Evolutionary conservation across 1,140 invertebrate species (phyloP), one percentile per base, ranked within the genome.

Genomic region (Drosophila nigromelanica): DNA sequence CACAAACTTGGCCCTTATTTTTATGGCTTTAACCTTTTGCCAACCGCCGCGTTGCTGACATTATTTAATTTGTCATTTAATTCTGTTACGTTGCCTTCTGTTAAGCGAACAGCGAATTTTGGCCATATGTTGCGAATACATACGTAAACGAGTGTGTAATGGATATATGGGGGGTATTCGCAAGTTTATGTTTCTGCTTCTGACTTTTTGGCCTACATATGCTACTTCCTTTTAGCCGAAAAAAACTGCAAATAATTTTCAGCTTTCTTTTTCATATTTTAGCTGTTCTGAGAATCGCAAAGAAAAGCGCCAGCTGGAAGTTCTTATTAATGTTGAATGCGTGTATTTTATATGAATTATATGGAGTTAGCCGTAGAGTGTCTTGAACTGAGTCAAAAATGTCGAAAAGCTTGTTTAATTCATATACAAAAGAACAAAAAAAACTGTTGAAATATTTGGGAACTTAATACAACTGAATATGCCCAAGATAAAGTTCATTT

Each of bases 21-120:
- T 87, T 87, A 87, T 87, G 82, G 82, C 83, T 87, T 87, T 87
- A 89, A 87, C 82, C 82, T 87, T 76, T 89, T 71, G 82, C 37
- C 74, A 80, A 82, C 75, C 64, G 68, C 78, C 82, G 82, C 81
- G 78, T 75, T 79, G 83, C 78, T 89, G 83, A 82, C 82, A 87
- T 87, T 87, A 89, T 87, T 87, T 89, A 87, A 89, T 87, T 87
- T 87, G 82, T 87, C 83, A 89, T 87, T 87, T 87, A 87, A 89
- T 76, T 87, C 35, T 21, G 42, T 63, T 80, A 35, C 51, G 24
- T 8, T 43, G 63, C 63, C 62, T 73, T 43, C 45, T 55, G 73
- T 51, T 55, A 30, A 52, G 35, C 42, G 30, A 24, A 10, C 54
- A 48, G 52, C 42, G 27, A 30, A 48, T 21, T 47, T 43, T 35